Evolutionary conservation across 2,797 vertebrate genomes (phyloP), one percentile per base, ranked within the genome.

Genomic region (Lophius americanus): DNA sequence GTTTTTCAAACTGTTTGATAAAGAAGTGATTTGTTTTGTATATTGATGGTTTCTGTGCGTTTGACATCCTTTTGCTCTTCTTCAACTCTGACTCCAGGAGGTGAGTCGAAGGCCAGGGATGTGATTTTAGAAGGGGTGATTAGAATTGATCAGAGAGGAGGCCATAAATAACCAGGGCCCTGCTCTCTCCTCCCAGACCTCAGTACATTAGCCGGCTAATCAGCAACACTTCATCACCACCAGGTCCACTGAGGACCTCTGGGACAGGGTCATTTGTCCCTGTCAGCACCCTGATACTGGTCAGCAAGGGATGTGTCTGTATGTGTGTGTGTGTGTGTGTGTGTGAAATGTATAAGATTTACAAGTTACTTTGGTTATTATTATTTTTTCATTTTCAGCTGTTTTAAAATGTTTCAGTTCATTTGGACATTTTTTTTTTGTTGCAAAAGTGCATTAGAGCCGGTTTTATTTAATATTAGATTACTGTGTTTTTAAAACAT

Each of bases 201-300:
- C 73, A 67, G 75, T 72, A 79, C 78, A 88, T 89, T 85, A 85
- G 61, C 51, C 12, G 23, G 73, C 73, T 86, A 88, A 87, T 79
- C 81, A 83, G 79, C 75, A 74, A 78, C 83, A 81, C 70, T 87
- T 60, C 73, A 83, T 85, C 78, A 78, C 50, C 78, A 68, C 35
- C 78, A 68, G 73, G 70, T 51, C 62, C 69, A 42, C 60, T 68
- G 70, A 73, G 65, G 75, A 63, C 73, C 51, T 14, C 58, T 72
- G 78, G 60, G 84, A 84, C 50, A 11, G 79, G 75, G 38, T 76
- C 64, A 68, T 80, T 85, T 72, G 74, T 63, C 78, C 46, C 62
- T 68, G 81, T 87, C 88, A 85, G 58, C 50, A 36, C 54, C n/a
- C 60, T 56, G 75, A 41, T 36, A 72, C 64, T 52, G 76, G 78